Evolutionary conservation across 2,797 vertebrate species (phyloP).

Genomic region (Chiroxiphia lanceolata): DNA sequence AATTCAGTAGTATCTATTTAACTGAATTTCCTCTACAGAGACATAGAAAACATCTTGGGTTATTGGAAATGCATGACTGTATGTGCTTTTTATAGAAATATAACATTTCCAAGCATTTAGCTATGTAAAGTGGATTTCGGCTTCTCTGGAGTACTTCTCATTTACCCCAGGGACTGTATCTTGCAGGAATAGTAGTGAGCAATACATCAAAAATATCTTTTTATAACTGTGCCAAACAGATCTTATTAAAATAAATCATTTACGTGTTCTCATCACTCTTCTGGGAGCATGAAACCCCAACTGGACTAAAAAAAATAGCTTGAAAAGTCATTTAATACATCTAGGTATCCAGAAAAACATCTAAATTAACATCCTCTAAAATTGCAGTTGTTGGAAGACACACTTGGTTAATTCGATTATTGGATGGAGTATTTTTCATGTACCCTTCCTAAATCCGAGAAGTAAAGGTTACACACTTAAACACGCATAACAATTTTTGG

Average conservation of each 20-base stretch:
- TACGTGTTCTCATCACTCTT: background rate
- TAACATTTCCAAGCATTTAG: conserved; percentile 11
- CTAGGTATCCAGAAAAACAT: background rate
- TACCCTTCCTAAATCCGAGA: background rate
- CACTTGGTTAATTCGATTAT: background rate
- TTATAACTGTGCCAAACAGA: background rate
- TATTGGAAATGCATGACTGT: background rate
- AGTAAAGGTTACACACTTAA: background rate
- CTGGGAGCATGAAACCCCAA: background rate
- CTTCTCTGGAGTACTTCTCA: background rate
- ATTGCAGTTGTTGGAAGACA: background rate
- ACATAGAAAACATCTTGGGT: background rate
- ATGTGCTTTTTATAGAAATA: background rate
- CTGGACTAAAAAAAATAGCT: background rate
- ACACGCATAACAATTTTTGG: background rate
- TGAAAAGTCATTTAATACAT: background rate
- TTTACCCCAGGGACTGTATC: background rate
- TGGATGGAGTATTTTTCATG: background rate
- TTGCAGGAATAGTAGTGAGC: background rate
- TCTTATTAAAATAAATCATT: background rate
- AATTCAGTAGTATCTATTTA: conserved; percentile 7
- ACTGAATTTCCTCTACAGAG: background rate
- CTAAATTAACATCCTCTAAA: background rate
- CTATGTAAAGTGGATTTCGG: conserved; percentile 7
- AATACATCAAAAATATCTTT: background rate